Percentiles rank a stretch among this genome's conserved stretches.
These are phyloP conservation scores for Clarias gariepinus DNA, from an alignment of 2,113 vertebrate species.

Conservation along the genomic window DNA sequence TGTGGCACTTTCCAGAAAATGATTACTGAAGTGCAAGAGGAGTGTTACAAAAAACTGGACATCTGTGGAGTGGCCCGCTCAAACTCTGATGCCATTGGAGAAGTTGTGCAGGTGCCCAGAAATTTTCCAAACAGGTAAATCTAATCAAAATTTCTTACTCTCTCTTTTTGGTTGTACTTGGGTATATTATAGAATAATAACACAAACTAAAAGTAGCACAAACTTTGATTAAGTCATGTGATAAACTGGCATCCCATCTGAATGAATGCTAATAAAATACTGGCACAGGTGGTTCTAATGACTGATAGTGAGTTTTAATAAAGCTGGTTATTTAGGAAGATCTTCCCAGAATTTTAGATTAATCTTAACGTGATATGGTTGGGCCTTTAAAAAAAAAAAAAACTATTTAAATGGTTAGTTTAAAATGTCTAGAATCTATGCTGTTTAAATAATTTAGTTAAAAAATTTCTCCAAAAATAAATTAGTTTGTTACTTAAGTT, in stretches of 20 bases:
- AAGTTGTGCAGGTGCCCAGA: slow-evolving; percentile 86
- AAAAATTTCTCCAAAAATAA: background rate
- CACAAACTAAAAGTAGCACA: background rate
- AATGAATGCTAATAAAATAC: background rate
- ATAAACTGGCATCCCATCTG: background rate
- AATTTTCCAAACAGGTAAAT: slow-evolving; percentile 91
- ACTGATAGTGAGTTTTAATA: background rate
- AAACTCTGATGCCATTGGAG: slow-evolving; percentile 88
- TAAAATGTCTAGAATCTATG: background rate
- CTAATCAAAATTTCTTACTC: background rate
- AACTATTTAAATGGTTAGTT: background rate
- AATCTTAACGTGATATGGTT: background rate
- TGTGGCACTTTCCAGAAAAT: slow-evolving; percentile 93
- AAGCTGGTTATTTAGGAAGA: background rate
- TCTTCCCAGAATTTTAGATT: too few relatives aligned
- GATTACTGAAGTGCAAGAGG: slow-evolving; percentile 93
- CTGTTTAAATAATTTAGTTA: background rate
- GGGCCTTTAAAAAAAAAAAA: background rate
- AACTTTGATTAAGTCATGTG: background rate
- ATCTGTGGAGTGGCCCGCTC: slow-evolving; percentile 83
- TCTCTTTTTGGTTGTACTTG: background rate
- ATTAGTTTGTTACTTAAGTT: background rate
- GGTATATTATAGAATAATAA: background rate
- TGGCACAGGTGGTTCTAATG: background rate
- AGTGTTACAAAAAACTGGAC: slow-evolving; percentile 89